Evolutionary conservation across 1,140 invertebrate genomes (phyloP).

Genomic region (Teleopsis dalmanni): DNA sequence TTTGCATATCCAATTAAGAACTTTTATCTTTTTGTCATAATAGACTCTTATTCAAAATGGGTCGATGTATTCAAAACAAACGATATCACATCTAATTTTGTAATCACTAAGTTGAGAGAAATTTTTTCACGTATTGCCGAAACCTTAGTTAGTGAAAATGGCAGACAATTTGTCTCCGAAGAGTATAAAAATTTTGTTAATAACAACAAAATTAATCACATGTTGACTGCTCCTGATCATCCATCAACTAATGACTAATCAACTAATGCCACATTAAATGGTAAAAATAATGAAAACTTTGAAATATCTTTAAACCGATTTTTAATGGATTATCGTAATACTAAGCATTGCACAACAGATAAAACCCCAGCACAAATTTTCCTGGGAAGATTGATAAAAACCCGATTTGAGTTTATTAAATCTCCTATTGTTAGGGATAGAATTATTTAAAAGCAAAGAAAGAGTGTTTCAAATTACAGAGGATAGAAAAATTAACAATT

Average conservation of each 20-base stretch:
- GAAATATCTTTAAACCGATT: not conserved
- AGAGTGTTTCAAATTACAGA: not conserved
- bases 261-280: not conserved
- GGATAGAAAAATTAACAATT: not conserved
- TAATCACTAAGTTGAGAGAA: constrained; percentile 8
- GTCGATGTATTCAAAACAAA: constrained; percentile 6
- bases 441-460: not conserved
- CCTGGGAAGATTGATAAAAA: constrained; percentile 13
- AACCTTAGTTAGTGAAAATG: constrained; percentile 3
- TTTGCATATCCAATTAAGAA: not conserved
- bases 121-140: not conserved
- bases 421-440: not conserved
- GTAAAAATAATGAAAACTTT: not conserved
- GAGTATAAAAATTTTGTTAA: constrained; percentile 3
- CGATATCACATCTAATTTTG: constrained; percentile 5
- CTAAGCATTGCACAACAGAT: constrained; percentile 4
- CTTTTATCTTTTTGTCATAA: not conserved
- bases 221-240: too few relatives aligned
- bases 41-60: not conserved
- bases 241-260: too few relatives aligned
- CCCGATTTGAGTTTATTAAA: not conserved
- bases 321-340: constrained; percentile 2
- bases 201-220: too few relatives aligned
- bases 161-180: constrained; percentile 6
- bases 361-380: constrained; percentile 3